phyloP scores from a whole-genome alignment of 2,888 invertebrate genomes.

The Hirtodrosophila trivittata region DNA sequence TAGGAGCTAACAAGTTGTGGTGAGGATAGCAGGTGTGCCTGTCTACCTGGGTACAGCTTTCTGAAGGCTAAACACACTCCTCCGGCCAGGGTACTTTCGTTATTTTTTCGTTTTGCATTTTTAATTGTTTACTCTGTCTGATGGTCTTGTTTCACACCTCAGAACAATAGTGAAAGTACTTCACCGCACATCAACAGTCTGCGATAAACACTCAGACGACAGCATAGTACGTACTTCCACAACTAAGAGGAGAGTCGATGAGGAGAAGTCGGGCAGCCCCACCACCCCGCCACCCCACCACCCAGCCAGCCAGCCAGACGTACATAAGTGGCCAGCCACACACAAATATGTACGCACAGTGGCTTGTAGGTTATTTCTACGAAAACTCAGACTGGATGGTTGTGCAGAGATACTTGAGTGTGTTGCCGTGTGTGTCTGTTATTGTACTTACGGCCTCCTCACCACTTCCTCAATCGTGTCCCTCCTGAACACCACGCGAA shows the following conservation, averaged over 20 bases:
- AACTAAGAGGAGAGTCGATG: too few species aligned
- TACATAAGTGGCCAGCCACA: too few species aligned
- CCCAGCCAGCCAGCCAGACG: too few species aligned
- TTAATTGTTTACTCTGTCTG: constrained; percentile 58
- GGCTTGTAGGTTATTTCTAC: constrained; percentile 15
- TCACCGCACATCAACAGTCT: constrained; percentile 55
- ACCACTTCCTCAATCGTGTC: not conserved
- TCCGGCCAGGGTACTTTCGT: constrained; percentile 23
- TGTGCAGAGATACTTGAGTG: constrained; percentile 7
- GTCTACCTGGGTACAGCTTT: too few species aligned
- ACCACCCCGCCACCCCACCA: too few species aligned
- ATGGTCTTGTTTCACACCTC: constrained; percentile 65
- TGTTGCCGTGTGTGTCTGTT: constrained; percentile 8
- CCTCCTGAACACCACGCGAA: constrained; percentile 1
- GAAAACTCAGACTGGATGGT: not conserved
- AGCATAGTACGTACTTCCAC: constrained; percentile 35
- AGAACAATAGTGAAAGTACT: constrained; percentile 69
- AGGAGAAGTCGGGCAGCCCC: too few species aligned
- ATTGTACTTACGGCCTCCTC: constrained; percentile 6
- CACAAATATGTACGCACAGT: constrained; percentile 28
- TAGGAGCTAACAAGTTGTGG: too few species aligned
- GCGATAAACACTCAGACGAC: constrained; percentile 57
- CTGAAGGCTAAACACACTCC: too few species aligned
- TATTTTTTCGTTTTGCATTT: constrained; percentile 48
- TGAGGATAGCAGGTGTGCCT: too few species aligned